Conservation (phyloP, 35 echinoderm and acorn worm species). For the Acanthaster planci region DNA sequence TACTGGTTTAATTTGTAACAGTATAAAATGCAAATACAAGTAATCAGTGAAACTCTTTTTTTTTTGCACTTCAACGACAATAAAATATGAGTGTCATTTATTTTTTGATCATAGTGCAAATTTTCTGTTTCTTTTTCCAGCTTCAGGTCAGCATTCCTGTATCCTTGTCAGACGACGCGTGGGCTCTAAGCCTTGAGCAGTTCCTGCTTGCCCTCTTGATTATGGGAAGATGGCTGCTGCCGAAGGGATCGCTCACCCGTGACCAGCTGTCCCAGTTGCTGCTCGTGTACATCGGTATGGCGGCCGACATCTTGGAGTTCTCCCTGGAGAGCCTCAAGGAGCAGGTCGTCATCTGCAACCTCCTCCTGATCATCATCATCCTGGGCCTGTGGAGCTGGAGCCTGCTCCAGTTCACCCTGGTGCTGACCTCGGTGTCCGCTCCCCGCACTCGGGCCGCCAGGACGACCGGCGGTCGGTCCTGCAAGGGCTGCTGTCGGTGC, state of each 20-base stretch:
- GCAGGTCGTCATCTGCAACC: constrained; percentile 70
- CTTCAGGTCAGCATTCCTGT: constrained; percentile 51
- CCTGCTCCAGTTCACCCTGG: constrained; percentile 85
- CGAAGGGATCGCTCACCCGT: constrained; percentile 74
- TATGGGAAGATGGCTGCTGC: constrained; percentile 90
- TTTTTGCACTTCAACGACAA: background rate
- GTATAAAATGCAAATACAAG: background rate
- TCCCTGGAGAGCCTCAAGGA: constrained; percentile 77
- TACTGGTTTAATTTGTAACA: background rate
- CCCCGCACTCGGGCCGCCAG: constrained; percentile 18
- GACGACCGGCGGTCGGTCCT: constrained; percentile 5
- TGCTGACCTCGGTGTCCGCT: constrained; percentile 63
- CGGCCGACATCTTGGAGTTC: constrained; percentile 96
- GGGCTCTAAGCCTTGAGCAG: constrained; percentile 70
- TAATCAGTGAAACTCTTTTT: background rate
- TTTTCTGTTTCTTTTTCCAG: background rate
- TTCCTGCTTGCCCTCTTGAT: constrained; percentile 64
- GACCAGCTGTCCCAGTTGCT: constrained; percentile 87
- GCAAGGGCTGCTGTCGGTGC: constrained; percentile 48
- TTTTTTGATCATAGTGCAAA: background rate
- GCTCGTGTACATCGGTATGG: constrained; percentile 93
- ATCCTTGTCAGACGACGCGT: constrained; percentile 50
- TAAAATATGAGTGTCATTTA: background rate
- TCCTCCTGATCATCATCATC: constrained; percentile 64
- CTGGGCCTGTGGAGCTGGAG: constrained; percentile 83